Evolutionary conservation across 2,888 invertebrate genomes (phyloP).

Genomic region (Lamproptera curius): DNA sequence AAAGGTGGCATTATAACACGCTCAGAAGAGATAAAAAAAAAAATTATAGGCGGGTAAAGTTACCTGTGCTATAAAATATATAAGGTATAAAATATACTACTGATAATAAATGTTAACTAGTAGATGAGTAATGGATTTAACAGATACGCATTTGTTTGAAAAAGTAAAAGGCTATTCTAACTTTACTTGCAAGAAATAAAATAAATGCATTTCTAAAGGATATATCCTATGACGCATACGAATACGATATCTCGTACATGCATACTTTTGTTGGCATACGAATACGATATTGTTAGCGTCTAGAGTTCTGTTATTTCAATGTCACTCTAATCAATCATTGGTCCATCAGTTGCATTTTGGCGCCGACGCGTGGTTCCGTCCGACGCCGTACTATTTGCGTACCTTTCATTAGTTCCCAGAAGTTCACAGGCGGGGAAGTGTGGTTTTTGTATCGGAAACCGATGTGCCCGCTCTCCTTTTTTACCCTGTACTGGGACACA

Average conservation of each 20-base stretch:
- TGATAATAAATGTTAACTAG: too few relatives aligned
- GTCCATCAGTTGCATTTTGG: slow-evolving; percentile 39
- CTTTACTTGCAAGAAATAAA: too few relatives aligned
- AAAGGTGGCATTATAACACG: too few relatives aligned
- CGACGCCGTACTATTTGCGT: slow-evolving; percentile 64
- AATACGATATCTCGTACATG: background rate
- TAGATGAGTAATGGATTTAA: too few relatives aligned
- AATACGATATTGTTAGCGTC: slow-evolving; percentile 17
- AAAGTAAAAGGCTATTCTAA: too few relatives aligned
- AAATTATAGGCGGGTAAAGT: too few relatives aligned
- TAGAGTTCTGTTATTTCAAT: slow-evolving; percentile 42
- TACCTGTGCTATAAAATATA: too few relatives aligned
- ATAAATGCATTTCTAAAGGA: too few relatives aligned
- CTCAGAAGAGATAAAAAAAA: too few relatives aligned
- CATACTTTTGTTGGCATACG: background rate
- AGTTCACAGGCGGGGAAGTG: slow-evolving; percentile 59
- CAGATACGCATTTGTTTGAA: too few relatives aligned
- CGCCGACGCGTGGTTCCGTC: slow-evolving; percentile 50
- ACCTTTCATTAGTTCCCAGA: slow-evolving; percentile 72
- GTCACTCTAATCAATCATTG: slow-evolving; percentile 63
- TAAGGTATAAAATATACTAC: too few relatives aligned
- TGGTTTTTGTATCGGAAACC: slow-evolving; percentile 73
- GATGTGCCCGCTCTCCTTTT: slow-evolving; percentile 50
- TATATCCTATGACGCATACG: too few relatives aligned
- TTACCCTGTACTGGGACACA: slow-evolving; percentile 39